Evolutionary conservation across 2,113 vertebrate genomes (phyloP).

Genomic region (Sinocyclocheilus anophthalmus): DNA sequence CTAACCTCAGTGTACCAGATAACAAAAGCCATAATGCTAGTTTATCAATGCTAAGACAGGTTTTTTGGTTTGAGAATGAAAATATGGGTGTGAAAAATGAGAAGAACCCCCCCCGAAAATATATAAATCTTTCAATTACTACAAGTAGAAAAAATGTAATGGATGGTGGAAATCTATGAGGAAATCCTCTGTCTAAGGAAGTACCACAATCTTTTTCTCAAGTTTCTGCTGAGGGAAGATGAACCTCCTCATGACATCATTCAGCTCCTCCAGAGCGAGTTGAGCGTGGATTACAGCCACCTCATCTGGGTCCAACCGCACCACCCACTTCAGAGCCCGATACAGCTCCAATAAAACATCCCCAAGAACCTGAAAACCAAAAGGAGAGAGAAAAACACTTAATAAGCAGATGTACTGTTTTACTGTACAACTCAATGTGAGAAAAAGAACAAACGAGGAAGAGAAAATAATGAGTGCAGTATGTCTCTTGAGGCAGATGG

Average conservation of each 20-base stretch:
- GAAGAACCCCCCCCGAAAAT: neutral
- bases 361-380: slow-evolving; percentile 70
- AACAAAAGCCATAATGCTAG: slow-evolving; percentile 66
- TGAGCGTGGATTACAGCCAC: slow-evolving; percentile 86
- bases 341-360: slow-evolving; percentile 89
- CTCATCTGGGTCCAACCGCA: slow-evolving; percentile 74
- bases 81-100: neutral
- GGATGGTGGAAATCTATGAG: neutral
- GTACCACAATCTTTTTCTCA: slow-evolving; percentile 90
- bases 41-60: neutral
- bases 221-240: slow-evolving; percentile 86
- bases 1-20: neutral
- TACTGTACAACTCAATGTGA: neutral
- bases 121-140: neutral
- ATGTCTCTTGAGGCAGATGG: slow-evolving; percentile 17
- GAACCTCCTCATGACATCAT: slow-evolving; percentile 77
- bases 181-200: slow-evolving; percentile 71
- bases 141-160: neutral
- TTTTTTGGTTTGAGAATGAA: neutral
- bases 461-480: neutral
- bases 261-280: slow-evolving; percentile 90
- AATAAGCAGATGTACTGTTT: neutral
- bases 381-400: neutral
- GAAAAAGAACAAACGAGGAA: neutral
- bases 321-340: slow-evolving; percentile 87